Conservation (phyloP, 2,797 vertebrate species). For the Gila robusta region DNA sequence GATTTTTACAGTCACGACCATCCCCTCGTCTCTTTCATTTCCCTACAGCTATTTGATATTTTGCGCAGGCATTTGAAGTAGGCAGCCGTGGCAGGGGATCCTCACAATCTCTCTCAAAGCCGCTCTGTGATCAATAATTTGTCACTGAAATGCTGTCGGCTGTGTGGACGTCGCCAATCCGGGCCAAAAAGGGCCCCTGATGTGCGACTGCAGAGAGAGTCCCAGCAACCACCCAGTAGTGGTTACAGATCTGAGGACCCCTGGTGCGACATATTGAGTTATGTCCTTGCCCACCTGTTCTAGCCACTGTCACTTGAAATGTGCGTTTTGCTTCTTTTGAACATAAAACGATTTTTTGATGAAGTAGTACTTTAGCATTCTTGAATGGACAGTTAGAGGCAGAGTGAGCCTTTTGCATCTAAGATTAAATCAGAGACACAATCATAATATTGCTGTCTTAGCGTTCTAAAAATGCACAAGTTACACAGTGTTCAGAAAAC, state of each 20-base stretch:
- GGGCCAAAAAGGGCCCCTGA: slow-evolving; percentile 29
- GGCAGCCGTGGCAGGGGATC: slow-evolving; percentile 63
- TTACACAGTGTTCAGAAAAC: neutral
- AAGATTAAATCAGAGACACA: neutral
- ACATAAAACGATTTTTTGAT: neutral
- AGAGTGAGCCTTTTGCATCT: neutral
- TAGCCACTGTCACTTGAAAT: slow-evolving; percentile 50
- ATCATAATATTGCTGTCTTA: neutral
- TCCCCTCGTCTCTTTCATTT: slow-evolving; percentile 44
- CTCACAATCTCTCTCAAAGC: slow-evolving; percentile 50
- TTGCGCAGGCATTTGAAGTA: slow-evolving; percentile 58
- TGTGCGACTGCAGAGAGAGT: slow-evolving; percentile 37
- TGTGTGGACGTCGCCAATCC: neutral
- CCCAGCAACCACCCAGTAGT: slow-evolving; percentile 22
- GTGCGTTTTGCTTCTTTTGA: slow-evolving; percentile 64
- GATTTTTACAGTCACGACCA: neutral
- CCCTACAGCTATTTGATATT: slow-evolving; percentile 54
- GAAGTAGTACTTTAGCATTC: neutral
- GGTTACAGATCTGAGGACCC: slow-evolving; percentile 41
- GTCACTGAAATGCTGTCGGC: slow-evolving; percentile 58
- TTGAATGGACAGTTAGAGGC: neutral
- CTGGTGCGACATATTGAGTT: slow-evolving; percentile 21
- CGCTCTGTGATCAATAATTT: slow-evolving; percentile 69
- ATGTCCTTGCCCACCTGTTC: slow-evolving; percentile 29
- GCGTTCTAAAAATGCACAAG: neutral